Conservation (phyloP, 2,113 vertebrate species). For the Numida meleagris region DNA sequence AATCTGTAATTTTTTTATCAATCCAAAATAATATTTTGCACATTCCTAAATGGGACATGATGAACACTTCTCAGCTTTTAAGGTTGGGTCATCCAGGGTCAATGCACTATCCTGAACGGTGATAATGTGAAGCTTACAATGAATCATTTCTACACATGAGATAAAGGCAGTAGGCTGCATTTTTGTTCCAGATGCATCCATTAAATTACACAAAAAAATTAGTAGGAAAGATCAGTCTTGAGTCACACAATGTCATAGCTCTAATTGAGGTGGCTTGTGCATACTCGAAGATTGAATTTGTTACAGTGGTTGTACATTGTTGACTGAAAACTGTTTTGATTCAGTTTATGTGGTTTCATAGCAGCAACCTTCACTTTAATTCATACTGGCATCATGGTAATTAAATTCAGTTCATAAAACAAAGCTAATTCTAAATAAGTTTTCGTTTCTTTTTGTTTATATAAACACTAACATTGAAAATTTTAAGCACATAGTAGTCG, state of each 20-base stretch:
- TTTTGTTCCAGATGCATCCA: slow-evolving; percentile 11
- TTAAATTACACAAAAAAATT: slow-evolving; percentile 16
- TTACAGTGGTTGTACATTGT: neutral
- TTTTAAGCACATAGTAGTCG: neutral
- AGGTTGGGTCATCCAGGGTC: neutral
- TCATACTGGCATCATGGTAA: neutral
- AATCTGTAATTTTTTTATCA: neutral
- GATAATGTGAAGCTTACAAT: neutral
- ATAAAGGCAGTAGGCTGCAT: slow-evolving; percentile 7
- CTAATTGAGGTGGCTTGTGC: neutral
- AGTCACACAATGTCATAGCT: neutral
- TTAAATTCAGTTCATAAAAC: slow-evolving; percentile 8
- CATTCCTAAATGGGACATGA: neutral
- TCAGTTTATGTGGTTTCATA: neutral
- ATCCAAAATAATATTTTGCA: neutral
- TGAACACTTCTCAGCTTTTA: neutral
- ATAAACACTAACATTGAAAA: neutral
- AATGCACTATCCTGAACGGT: neutral
- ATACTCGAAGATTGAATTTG: slow-evolving; percentile 13
- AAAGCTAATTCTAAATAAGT: neutral
- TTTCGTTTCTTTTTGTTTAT: neutral
- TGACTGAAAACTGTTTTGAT: neutral
- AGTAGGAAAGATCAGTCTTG: neutral
- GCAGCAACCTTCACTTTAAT: neutral
- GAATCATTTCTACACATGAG: neutral